Percentiles rank a stretch among this genome's conserved stretches.
Evolutionary conservation across 1,140 invertebrate species (phyloP).

Genomic region (Danaus melanippus): DNA sequence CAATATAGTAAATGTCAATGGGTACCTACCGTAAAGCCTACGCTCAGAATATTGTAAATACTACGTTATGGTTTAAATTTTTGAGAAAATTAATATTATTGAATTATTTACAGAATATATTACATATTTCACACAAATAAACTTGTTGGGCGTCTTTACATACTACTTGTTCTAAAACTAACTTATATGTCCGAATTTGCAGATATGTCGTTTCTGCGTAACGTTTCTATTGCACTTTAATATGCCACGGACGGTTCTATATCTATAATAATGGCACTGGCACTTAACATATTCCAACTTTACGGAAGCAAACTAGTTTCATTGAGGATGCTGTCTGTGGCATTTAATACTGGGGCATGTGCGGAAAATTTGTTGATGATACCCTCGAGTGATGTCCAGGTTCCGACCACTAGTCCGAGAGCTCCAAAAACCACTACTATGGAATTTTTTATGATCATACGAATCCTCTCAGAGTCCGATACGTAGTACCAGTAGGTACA

Average conservation of each 20-base stretch:
- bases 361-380: conserved; percentile 74
- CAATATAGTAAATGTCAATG: no score
- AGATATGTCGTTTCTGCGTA: conserved; percentile 1
- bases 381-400: conserved; percentile 78
- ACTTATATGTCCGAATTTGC: conserved; percentile 7
- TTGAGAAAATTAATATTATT: no score
- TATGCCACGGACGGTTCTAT: conserved; percentile 34
- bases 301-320: conserved; percentile 26
- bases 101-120: conserved; percentile 12
- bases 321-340: conserved; percentile 19
- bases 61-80: no score
- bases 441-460: conserved; percentile 78
- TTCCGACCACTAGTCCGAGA: conserved; percentile 79
- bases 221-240: conserved; percentile 23
- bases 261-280: conserved; percentile 30
- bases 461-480: conserved; percentile 54
- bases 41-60: no score
- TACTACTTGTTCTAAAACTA: conserved; percentile 5
- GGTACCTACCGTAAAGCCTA: no score
- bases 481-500: conserved; percentile 76
- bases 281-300: conserved; percentile 11
- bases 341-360: conserved; percentile 20
- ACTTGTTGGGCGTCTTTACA: neutral
- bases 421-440: conserved; percentile 79
- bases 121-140: conserved; percentile 10